Base-by-base conservation (phyloP, 2,888 invertebrate genomes). In the Myopa tessellatipennis region DNA sequence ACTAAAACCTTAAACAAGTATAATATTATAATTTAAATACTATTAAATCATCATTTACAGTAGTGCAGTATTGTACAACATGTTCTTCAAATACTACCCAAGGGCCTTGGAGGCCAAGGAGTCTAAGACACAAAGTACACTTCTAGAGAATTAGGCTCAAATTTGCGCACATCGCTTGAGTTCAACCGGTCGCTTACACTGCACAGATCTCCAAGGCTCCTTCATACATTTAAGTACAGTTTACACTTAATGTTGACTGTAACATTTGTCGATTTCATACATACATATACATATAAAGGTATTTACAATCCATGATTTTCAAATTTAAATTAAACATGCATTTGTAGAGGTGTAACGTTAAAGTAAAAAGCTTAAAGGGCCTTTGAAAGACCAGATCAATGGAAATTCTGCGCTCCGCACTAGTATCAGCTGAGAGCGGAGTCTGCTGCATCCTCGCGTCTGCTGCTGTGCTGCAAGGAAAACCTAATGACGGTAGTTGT, bases 401-500 rank as follows among this genome's bases (percentile, higher is more conserved):
- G 74, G 78, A 80, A 50, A 34, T 36, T 8, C 10, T 18, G 38
- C 10, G 70, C 52, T 60, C 8, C n/a, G 10, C 55, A 55, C 16
- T 45, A 10, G 6, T 8, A 45, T 10, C 45, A 45, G 45, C 50
- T 50, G 50, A 6, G 50, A 50, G 12, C 50, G 12, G 50, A 50
- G 50, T 12, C 50, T 6, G 6, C 50, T 12, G 50, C 50, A 12
- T n/a, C n/a, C n/a, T n/a, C n/a, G 50, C 55, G n/a, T n/a, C 55
- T 16, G 2, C 3, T 50, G 50, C 14, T 8, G 55, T n/a, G 14
- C 55, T n/a, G 4, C 55, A 45, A 10, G 7, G 10, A 10, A 45
- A 45, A 4, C 84, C 85, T 88, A 89, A 85, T 89, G 89, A 83
- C 89, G 86, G 84, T 88, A 87, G 83, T 90, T 89, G 82, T 90